Base-by-base conservation (phyloP, 2,113 vertebrate species). In the Toxostoma redivivum region DNA sequence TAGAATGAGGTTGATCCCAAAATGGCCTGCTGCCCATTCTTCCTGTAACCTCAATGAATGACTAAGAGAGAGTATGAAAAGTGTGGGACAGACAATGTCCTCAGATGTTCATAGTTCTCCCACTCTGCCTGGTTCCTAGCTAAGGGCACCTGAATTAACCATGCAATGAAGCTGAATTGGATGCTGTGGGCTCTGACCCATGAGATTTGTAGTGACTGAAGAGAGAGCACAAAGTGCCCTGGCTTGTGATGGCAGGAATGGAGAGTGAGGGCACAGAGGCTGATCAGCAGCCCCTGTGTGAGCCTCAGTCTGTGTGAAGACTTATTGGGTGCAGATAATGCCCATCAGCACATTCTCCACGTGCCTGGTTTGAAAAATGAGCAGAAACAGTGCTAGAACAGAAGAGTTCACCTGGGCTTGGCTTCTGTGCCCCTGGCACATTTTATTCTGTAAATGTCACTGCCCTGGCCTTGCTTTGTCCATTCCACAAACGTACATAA, bases 21-120 rank as follows among this genome's bases (percentile, higher is more conserved):
- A 85, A 76, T 24, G 21, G 31, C 28, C 35, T 0, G 0, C 18
- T 60, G 50, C 62, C 35, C 0, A 0, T 71, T 37, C 45, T 40
- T 84, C 44, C 40, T 65, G 40, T 38, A 38, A 38, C 48, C 42
- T 94, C 33, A 51, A 7, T 35, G 47, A 37, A 35, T 51, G 65
- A 51, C 62, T 76, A 56, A 58, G 50, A 40, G 15, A 72, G 37
- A 38, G 30, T 11, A 31, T 56, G 19, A 4, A n/a, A 79, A 38
- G 38, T 42, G 45, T 62, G 64, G 58, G 37, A 72, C 22, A 73
- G 58, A 47, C 73, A 51, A 74, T 22, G 10, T 51, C 48, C 54
- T 79, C 44, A 58, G 56, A 48, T 88, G 67, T n/a, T 80, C 15
- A 12, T 76, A 37, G 33, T 33, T 67, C 53, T 86, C 62, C 72